A percentile compares a stretch with the other conserved stretches of the same genome.
These are phyloP conservation scores for Cerastis rubricosa DNA, from an alignment of 2,888 invertebrate genomes.

Conservation along the genomic window DNA sequence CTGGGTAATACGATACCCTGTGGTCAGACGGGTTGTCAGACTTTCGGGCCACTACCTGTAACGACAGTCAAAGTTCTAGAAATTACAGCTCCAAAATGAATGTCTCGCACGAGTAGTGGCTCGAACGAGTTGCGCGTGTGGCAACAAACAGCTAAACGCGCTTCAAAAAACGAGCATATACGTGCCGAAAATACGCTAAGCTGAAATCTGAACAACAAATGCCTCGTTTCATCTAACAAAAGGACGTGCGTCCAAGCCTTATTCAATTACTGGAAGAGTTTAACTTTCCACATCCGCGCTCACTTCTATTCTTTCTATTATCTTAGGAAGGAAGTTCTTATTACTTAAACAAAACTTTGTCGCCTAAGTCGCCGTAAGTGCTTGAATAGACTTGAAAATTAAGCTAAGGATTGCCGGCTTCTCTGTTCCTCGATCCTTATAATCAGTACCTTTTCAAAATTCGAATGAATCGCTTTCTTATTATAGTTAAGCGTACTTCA, in stretches of 20 bases:
- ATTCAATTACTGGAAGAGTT: slow-evolving; percentile 51
- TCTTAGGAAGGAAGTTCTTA: slow-evolving; percentile 40
- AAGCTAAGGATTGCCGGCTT: not conserved
- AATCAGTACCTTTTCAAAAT: too few relatives aligned
- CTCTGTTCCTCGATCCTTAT: too few relatives aligned
- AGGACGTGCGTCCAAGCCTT: slow-evolving; percentile 15
- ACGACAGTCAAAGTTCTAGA: too few relatives aligned
- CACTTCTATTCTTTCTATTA: slow-evolving; percentile 28
- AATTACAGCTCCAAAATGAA: too few relatives aligned
- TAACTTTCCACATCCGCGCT: slow-evolving; percentile 39
- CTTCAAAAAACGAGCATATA: not conserved
- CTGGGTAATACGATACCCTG: too few relatives aligned
- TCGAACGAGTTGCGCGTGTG: too few relatives aligned
- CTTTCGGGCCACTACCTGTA: too few relatives aligned
- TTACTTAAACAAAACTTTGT: slow-evolving; percentile 37
- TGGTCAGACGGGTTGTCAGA: not conserved
- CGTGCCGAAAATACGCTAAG: not conserved
- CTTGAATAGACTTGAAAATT: slow-evolving; percentile 8
- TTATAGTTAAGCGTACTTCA: too few relatives aligned
- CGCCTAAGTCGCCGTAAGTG: slow-evolving; percentile 3
- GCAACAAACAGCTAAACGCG: not conserved
- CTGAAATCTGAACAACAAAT: not conserved
- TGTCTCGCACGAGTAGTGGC: too few relatives aligned
- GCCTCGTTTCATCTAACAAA: slow-evolving; percentile 4
- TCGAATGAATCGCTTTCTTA: too few relatives aligned